Evolutionary conservation across 1,140 invertebrate genomes (phyloP).

Genomic region (Drosophila parabipectinata): DNA sequence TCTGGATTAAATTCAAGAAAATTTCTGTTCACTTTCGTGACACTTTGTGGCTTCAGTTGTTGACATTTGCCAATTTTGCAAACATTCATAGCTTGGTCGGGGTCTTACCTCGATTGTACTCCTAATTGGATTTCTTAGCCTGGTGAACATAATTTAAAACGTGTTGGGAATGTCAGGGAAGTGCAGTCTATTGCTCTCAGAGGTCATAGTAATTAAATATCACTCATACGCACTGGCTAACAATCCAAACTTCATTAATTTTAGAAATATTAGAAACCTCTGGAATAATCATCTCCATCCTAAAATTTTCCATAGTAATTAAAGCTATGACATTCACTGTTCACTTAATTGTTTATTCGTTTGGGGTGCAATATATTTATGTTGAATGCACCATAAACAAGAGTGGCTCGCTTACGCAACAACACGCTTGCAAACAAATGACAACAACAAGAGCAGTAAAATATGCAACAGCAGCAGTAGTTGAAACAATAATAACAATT

Average conservation of each 20-base stretch:
- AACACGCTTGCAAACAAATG: slow-evolving; percentile 62
- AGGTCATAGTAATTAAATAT: slow-evolving; percentile 71
- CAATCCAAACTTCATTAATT: slow-evolving; percentile 11
- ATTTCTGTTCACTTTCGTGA: background rate
- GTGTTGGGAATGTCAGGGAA: background rate
- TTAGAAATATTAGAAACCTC: background rate
- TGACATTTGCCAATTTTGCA: slow-evolving; percentile 15
- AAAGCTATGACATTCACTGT: slow-evolving; percentile 7
- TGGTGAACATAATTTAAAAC: background rate
- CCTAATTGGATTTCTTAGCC: background rate
- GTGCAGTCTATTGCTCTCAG: background rate
- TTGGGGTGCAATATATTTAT: slow-evolving; percentile 20
- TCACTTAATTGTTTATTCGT: slow-evolving; percentile 10
- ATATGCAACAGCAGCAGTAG: slow-evolving; percentile 25
- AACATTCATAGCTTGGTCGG: background rate
- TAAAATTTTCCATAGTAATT: background rate
- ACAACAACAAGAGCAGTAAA: slow-evolving; percentile 34
- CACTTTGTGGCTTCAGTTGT: background rate
- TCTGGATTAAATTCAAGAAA: background rate
- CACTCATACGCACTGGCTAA: slow-evolving; percentile 71
- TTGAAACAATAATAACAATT: slow-evolving; percentile 54
- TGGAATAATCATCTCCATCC: background rate
- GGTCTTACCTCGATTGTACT: background rate
- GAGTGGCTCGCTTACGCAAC: slow-evolving; percentile 56
- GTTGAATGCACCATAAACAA: slow-evolving; percentile 49